Evolutionary conservation across 1,140 invertebrate species (phyloP), one percentile per base, ranked within the genome.

Genomic region (Drosophila ambigua): DNA sequence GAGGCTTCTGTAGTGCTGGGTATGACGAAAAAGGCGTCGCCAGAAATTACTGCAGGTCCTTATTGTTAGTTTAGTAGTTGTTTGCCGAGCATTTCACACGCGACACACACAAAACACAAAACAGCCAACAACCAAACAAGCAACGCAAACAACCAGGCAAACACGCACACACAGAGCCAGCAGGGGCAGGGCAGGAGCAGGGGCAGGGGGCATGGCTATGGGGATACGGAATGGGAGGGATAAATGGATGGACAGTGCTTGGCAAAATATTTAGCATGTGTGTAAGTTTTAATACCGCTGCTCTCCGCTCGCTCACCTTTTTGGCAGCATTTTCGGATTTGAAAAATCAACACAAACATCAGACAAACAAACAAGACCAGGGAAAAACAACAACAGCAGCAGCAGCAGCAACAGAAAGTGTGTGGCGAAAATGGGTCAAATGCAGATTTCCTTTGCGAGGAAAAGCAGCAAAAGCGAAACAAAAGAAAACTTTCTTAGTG

Each of bases 41-140:
- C 74, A 72, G 62, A 87, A 87, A 87, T 81, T 81, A 81, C 62
- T 75, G 67, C 81, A 67, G 73, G 82, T 78, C 79, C 78, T 81
- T 80, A 87, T 82, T 87, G 82, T 87, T 87, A 87, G 82, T 87
- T 87, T 87, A 75, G 82, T 75, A 78, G 72, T 79, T 87, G 82
- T 85, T 85, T 85, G 77, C 74, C 74, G 81, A 85, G 78, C 78
- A 85, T 81, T 85, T 81, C 74, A 74, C 82, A 77, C 74, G 82
- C 64, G 62, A 76, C 72, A 75, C 64, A 76, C 41, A 39, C 11
- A 24, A 72, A 68, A 61, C 69, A 74, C 69, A 50, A 51, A 46
- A 48, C 50, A 45, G 4, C 63, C 35, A 20, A 53, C 46, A 57
- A 8, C 35, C 45, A 41, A 46, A 66, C 59, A 72, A 45, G 57